phyloP scores from a whole-genome alignment of 2,797 vertebrate genomes.

The Gambelia wislizenii region DNA sequence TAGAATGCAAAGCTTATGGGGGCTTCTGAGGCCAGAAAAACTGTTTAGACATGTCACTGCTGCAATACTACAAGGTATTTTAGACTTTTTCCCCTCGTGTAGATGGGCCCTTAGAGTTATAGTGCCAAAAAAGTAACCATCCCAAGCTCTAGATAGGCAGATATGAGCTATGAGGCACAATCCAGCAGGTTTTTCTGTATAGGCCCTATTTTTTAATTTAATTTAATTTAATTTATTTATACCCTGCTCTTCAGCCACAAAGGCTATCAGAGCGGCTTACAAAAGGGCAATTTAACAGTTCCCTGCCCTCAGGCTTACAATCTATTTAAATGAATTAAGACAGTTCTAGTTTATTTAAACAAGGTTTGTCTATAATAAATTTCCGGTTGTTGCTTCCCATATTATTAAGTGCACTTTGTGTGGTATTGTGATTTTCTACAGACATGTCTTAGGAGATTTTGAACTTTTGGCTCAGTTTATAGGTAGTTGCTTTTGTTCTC shows the following conservation, averaged over 20 bases:
- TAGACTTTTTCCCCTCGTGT: too few relatives aligned
- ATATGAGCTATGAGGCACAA: not conserved
- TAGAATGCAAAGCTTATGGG: too few relatives aligned
- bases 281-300: too few relatives aligned
- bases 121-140: too few relatives aligned
- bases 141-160: not conserved
- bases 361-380: not conserved
- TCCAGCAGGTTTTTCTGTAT: not conserved
- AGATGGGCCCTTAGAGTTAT: too few relatives aligned
- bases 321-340: not conserved
- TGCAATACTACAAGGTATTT: too few relatives aligned
- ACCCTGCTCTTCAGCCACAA: too few relatives aligned
- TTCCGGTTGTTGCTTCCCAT: not conserved
- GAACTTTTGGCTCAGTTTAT: not conserved
- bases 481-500: not conserved
- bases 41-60: too few relatives aligned
- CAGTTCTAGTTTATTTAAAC: not conserved
- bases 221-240: too few relatives aligned
- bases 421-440: not conserved
- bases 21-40: too few relatives aligned
- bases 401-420: not conserved
- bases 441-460: not conserved
- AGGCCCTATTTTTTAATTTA: not conserved
- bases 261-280: too few relatives aligned
- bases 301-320: too few relatives aligned